Evolutionary conservation across 2,113 vertebrate genomes (phyloP).

Genomic region (Madoqua kirkii): DNA sequence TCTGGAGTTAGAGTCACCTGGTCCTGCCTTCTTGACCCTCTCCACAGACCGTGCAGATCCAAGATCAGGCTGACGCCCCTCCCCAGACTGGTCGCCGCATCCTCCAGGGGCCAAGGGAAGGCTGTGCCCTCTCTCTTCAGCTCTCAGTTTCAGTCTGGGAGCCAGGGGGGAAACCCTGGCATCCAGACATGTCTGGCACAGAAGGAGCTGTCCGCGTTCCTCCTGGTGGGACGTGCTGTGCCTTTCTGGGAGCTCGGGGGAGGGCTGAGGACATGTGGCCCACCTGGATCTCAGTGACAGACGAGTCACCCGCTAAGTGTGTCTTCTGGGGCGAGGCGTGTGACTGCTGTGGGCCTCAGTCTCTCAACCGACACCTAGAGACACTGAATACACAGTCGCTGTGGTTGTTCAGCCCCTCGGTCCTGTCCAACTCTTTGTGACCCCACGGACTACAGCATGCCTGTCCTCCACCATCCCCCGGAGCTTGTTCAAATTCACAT

Average conservation of each 20-base stretch:
- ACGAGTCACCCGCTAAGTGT: neutral
- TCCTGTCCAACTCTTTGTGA: rapidly evolving
- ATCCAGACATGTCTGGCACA: neutral
- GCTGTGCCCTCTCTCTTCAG: neutral
- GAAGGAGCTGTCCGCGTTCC: neutral
- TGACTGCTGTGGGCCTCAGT: neutral
- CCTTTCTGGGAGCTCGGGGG: rapidly evolving
- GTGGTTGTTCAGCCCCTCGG: neutral
- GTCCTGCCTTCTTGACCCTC: neutral
- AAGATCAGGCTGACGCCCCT: rapidly evolving
- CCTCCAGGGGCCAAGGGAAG: rapidly evolving
- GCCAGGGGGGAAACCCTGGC: neutral
- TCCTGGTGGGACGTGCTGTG: neutral
- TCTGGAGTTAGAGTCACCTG: neutral
- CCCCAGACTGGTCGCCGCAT: neutral
- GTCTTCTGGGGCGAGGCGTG: neutral
- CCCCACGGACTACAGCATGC: rapidly evolving
- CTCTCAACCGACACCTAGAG: neutral
- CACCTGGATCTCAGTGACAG: too few species aligned
- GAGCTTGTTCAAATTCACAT: neutral
- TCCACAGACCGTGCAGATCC: rapidly evolving
- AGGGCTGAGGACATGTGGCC: neutral
- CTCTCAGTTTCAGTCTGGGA: neutral
- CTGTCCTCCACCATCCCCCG: neutral
- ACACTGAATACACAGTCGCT: rapidly evolving